Evolutionary conservation across 2,797 vertebrate species (phyloP).

Genomic region (Acipenser transmontanus): DNA sequence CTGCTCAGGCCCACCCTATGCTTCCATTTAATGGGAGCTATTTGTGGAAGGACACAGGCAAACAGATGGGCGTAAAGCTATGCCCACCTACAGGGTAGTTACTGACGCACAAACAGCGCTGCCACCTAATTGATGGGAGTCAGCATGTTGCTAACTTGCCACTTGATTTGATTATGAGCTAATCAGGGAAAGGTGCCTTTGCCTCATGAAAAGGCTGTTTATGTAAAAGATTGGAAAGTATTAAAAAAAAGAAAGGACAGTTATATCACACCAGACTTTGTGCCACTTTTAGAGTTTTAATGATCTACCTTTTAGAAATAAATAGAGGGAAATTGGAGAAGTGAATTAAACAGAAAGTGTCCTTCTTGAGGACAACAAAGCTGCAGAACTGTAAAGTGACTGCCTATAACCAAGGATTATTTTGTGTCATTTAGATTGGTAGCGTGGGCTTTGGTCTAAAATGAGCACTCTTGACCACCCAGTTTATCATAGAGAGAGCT

Average conservation of each 20-base stretch:
- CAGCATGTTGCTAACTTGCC: slow-evolving; percentile 32
- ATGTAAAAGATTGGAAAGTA: slow-evolving; percentile 17
- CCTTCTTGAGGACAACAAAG: not conserved
- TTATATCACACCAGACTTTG: slow-evolving; percentile 6
- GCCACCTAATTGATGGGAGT: slow-evolving; percentile 27
- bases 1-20: slow-evolving; percentile 28
- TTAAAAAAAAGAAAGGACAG: slow-evolving; percentile 13
- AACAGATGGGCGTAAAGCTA: slow-evolving; percentile 44
- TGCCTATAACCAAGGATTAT: too few species aligned
- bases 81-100: slow-evolving; percentile 32
- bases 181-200: slow-evolving; percentile 43
- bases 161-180: slow-evolving; percentile 40
- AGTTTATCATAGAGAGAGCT: too few species aligned
- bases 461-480: too few species aligned
- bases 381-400: not conserved
- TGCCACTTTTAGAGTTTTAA: not conserved
- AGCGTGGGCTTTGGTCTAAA: too few species aligned
- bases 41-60: slow-evolving; percentile 50
- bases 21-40: slow-evolving; percentile 51
- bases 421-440: too few species aligned
- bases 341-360: not conserved
- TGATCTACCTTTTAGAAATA: not conserved
- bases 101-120: slow-evolving; percentile 29
- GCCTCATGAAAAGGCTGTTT: slow-evolving; percentile 38
- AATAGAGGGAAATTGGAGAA: not conserved